phyloP scores from a whole-genome alignment of 2,888 invertebrate species.

The Actias luna region DNA sequence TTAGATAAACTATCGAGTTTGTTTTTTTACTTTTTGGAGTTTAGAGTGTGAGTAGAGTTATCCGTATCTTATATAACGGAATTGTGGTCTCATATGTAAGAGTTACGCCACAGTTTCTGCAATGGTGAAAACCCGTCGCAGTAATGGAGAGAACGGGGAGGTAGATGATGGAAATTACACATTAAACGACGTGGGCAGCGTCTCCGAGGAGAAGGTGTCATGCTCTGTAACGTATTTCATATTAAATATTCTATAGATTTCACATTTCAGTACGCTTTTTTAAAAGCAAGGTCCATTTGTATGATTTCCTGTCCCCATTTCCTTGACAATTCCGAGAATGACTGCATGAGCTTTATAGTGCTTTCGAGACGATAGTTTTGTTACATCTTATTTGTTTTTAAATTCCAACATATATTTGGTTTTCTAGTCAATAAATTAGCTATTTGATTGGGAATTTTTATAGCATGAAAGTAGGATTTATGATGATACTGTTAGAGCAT shows the following conservation, averaged over 20 bases:
- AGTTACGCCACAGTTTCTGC: constrained; percentile 59
- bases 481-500: not conserved
- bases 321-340: constrained; percentile 15
- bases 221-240: constrained; percentile 47
- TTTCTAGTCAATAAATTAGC: not conserved
- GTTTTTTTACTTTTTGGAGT: constrained; percentile 43
- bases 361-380: constrained; percentile 11
- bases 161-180: constrained; percentile 75
- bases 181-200: constrained; percentile 74
- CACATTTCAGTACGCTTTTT: constrained; percentile 49
- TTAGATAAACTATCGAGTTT: constrained; percentile 44
- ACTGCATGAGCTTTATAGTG: constrained; percentile 61
- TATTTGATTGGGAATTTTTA: not conserved
- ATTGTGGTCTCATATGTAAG: constrained; percentile 55
- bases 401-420: not conserved
- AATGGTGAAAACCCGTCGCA: constrained; percentile 82
- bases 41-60: constrained; percentile 50
- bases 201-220: constrained; percentile 78
- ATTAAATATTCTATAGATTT: constrained; percentile 20
- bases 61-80: constrained; percentile 56
- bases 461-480: not conserved
- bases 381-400: not conserved
- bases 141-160: constrained; percentile 79
- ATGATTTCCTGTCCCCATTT: constrained; percentile 63
- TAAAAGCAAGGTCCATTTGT: constrained; percentile 36